Evolutionary conservation across 2,888 invertebrate genomes (phyloP).

Genomic region (Linnaemya vulpina): DNA sequence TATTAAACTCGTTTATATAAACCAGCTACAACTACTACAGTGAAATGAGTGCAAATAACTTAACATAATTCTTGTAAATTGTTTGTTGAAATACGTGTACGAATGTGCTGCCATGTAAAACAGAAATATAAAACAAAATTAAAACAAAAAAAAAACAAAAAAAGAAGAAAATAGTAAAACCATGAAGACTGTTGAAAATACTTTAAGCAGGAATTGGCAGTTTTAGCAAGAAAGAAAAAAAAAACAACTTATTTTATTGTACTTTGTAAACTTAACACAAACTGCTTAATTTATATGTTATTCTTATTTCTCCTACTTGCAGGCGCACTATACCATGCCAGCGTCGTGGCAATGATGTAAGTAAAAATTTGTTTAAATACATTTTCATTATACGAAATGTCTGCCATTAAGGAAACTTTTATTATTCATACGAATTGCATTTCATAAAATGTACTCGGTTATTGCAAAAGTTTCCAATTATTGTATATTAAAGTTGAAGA

Average conservation of each 20-base stretch:
- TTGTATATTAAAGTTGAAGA: background rate
- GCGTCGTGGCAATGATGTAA: slow-evolving; percentile 14
- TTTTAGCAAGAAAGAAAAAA: background rate
- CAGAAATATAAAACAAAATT: background rate
- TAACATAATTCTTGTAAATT: slow-evolving; percentile 52
- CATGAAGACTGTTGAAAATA: slow-evolving; percentile 8
- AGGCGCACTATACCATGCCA: background rate
- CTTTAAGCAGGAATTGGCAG: background rate
- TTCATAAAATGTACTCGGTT: background rate
- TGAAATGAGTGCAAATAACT: slow-evolving; percentile 11
- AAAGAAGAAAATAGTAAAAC: background rate
- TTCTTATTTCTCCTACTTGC: background rate
- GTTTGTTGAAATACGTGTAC: slow-evolving; percentile 50
- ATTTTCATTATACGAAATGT: background rate
- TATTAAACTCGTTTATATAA: slow-evolving; percentile 1
- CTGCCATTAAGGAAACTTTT: slow-evolving; percentile 7
- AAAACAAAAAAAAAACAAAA: no score
- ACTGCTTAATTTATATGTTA: background rate
- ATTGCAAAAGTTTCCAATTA: background rate
- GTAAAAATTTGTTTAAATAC: slow-evolving; percentile 27
- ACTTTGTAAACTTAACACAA: background rate
- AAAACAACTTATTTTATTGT: slow-evolving; percentile 21
- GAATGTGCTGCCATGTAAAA: slow-evolving; percentile 46
- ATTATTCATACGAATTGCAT: background rate
- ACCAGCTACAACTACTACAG: background rate